Conservation (phyloP, 2,888 invertebrate genomes). For the Pterostichus niger region DNA sequence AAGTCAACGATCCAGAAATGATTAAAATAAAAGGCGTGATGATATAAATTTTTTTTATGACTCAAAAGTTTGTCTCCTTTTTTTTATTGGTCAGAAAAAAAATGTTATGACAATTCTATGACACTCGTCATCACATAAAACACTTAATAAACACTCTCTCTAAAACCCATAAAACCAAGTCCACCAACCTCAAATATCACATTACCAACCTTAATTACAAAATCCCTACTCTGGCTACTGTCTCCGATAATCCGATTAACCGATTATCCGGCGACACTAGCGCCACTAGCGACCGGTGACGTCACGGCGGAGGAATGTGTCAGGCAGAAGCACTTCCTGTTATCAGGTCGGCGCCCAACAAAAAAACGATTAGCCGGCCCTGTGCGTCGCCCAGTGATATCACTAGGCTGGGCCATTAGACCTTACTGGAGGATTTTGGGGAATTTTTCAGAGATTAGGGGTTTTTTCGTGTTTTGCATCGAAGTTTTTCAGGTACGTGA, state of each 20-base stretch:
- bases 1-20: too few relatives aligned
- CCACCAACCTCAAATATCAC: not conserved
- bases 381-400: not conserved
- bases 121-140: not conserved
- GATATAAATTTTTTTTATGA: too few relatives aligned
- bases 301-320: slow-evolving; percentile 23
- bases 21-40: too few relatives aligned
- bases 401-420: slow-evolving; percentile 4
- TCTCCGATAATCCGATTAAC: slow-evolving; percentile 35
- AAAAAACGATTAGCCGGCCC: slow-evolving; percentile 26
- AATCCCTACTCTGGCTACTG: slow-evolving; percentile 36
- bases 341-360: slow-evolving; percentile 38
- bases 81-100: not conserved
- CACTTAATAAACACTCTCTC: slow-evolving; percentile 12
- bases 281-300: slow-evolving; percentile 17
- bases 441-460: too few relatives aligned
- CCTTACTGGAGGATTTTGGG: too few relatives aligned
- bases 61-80: too few relatives aligned
- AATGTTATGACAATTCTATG: slow-evolving; percentile 2
- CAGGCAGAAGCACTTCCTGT: slow-evolving; percentile 54
- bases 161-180: slow-evolving; percentile 12
- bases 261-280: slow-evolving; percentile 6
- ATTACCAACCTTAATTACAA: not conserved
- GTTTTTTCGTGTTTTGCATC: too few relatives aligned
- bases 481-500: too few relatives aligned